phyloP scores from a whole-genome alignment of 2,888 invertebrate species.

The Ctenicera cuprea region DNA sequence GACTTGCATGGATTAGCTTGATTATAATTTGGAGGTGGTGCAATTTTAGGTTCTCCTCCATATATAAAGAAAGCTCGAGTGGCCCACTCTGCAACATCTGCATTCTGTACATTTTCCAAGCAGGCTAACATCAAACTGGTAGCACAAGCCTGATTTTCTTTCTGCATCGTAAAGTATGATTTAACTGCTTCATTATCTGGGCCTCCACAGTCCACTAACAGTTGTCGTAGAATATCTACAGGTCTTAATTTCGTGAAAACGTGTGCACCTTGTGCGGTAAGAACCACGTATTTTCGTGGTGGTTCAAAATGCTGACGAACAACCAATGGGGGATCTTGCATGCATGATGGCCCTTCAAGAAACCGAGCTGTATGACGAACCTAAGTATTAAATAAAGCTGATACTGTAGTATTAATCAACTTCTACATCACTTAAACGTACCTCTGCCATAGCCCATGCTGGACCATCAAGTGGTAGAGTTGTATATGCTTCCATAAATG shows the following conservation, averaged over 20 bases:
- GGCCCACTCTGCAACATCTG: conserved; percentile 89
- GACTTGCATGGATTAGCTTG: conserved; percentile 61
- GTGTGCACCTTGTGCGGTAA: conserved; percentile 92
- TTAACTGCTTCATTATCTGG: conserved; percentile 90
- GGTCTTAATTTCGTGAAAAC: conserved; percentile 90
- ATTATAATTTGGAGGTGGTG: conserved; percentile 42
- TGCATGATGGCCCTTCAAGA: conserved; percentile 51
- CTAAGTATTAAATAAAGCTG: conserved; percentile 43
- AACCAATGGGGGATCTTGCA: conserved; percentile 78
- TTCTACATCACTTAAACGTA: conserved; percentile 59
- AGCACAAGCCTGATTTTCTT: conserved; percentile 91
- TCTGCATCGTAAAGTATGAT: conserved; percentile 89
- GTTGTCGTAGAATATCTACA: conserved; percentile 89
- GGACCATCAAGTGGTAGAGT: conserved; percentile 89
- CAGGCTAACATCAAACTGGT: conserved; percentile 92
- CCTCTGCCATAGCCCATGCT: conserved; percentile 89
- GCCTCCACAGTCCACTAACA: conserved; percentile 88
- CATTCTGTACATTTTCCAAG: conserved; percentile 77
- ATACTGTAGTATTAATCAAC: background rate
- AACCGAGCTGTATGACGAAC: conserved; percentile 54
- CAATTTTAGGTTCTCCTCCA: conserved; percentile 84
- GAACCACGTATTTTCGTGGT: conserved; percentile 86
- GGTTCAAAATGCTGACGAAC: conserved; percentile 84
- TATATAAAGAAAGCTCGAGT: conserved; percentile 94
- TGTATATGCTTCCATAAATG: conserved; percentile 84